These are phyloP conservation scores for Volucella bombylans DNA, from an alignment of 2,888 invertebrate species.

Conservation along the genomic window DNA sequence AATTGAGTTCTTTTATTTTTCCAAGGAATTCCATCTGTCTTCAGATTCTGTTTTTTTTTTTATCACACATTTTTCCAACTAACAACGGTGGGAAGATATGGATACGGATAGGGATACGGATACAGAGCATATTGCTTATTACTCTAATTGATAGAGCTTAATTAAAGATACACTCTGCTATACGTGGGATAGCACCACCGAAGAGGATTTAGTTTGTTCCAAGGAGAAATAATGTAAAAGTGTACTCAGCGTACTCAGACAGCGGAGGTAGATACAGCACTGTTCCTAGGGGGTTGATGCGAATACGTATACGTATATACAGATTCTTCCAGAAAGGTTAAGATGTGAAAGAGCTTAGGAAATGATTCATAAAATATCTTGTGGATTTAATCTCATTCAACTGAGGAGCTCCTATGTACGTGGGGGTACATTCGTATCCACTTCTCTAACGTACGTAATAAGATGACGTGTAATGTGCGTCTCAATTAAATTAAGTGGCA, in stretches of 20 bases:
- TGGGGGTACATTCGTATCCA: slow-evolving; percentile 29
- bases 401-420: slow-evolving; percentile 44
- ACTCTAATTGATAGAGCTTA: slow-evolving; percentile 74
- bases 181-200: slow-evolving; percentile 73
- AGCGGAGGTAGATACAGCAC: slow-evolving; percentile 54
- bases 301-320: not conserved
- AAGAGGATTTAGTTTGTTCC: slow-evolving; percentile 65
- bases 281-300: slow-evolving; percentile 32
- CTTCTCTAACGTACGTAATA: slow-evolving; percentile 69
- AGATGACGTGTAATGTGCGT: slow-evolving; percentile 73
- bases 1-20: slow-evolving; percentile 58
- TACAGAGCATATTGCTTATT: slow-evolving; percentile 69
- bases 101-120: no score
- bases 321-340: slow-evolving; percentile 39
- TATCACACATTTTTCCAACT: slow-evolving; percentile 33
- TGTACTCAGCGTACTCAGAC: slow-evolving; percentile 14
- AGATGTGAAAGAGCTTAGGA: slow-evolving; percentile 65
- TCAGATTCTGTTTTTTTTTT: slow-evolving; percentile 16
- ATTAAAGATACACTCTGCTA: slow-evolving; percentile 68
- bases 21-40: slow-evolving; percentile 60
- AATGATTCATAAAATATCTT: slow-evolving; percentile 74
- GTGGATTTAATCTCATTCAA: slow-evolving; percentile 72
- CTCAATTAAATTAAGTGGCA: slow-evolving; percentile 74
- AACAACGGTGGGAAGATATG: slow-evolving; percentile 23
- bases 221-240: slow-evolving; percentile 49